Conservation (phyloP, 2,888 invertebrate species). For the Apodemia zela region DNA sequence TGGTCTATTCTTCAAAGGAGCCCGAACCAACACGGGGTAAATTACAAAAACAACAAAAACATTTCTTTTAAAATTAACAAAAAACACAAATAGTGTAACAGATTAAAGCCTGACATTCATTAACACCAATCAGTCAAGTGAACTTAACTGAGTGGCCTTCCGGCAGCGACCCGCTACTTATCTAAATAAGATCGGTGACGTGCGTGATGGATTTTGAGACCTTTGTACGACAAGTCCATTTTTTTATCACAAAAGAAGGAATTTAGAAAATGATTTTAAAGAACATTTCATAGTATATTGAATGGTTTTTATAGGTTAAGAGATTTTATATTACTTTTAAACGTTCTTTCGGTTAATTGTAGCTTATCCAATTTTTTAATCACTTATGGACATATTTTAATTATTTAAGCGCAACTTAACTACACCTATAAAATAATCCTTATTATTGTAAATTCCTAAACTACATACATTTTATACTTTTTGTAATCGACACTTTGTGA, state of each 20-base stretch:
- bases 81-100: constrained; percentile 30
- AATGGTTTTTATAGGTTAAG: not conserved
- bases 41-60: no score
- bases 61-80: constrained; percentile 19
- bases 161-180: constrained; percentile 62
- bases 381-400: no score
- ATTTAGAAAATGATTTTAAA: constrained; percentile 11
- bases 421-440: no score
- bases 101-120: constrained; percentile 70
- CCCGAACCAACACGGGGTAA: no score
- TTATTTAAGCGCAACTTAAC: no score
- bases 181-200: constrained; percentile 74
- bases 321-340: not conserved
- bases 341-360: no score
- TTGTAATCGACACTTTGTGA: no score
- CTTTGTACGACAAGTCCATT: constrained; percentile 44
- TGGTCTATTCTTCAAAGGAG: no score
- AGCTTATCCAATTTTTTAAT: no score
- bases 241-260: constrained; percentile 21
- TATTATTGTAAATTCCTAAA: no score
- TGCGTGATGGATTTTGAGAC: constrained; percentile 73
- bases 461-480: no score
- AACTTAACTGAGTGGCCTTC: constrained; percentile 67
- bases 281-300: not conserved
- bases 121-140: constrained; percentile 72